A percentile compares a stretch with the other conserved stretches of the same genome.
These are phyloP conservation scores for Nymphalis polychloros DNA, from an alignment of 2,888 invertebrate species.

Conservation along the genomic window DNA sequence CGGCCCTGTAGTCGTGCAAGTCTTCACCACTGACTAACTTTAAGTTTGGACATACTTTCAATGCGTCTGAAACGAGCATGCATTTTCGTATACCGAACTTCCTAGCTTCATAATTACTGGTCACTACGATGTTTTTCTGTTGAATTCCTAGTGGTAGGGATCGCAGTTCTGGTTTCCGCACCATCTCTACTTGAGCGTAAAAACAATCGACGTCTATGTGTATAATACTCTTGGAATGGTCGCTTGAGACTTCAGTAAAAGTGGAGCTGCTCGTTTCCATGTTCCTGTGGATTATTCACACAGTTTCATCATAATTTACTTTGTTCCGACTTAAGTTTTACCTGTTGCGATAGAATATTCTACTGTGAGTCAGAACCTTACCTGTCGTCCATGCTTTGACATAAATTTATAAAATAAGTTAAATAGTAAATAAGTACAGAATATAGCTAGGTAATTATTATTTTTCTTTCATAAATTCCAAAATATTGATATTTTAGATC, in stretches of 20 bases:
- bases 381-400: constrained; percentile 72
- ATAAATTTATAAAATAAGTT: constrained; percentile 62
- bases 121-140: constrained; percentile 92
- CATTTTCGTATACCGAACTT: constrained; percentile 89
- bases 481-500: constrained; percentile 77
- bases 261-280: constrained; percentile 76
- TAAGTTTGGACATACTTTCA: constrained; percentile 87
- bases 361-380: constrained; percentile 56
- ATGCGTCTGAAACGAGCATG: constrained; percentile 89
- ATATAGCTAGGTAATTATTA: constrained; percentile 56
- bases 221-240: constrained; percentile 86
- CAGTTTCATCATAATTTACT: constrained; percentile 67
- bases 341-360: constrained; percentile 64
- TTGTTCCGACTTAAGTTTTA: constrained; percentile 69
- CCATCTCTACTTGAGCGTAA: constrained; percentile 93
- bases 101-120: constrained; percentile 91
- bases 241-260: constrained; percentile 61
- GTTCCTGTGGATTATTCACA: constrained; percentile 65
- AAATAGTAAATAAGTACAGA: constrained; percentile 58
- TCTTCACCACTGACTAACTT: constrained; percentile 92
- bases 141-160: constrained; percentile 89
- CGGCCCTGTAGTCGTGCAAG: constrained; percentile 88
- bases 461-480: constrained; percentile 77
- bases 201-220: constrained; percentile 92
- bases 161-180: constrained; percentile 85